A percentile compares a stretch with the other conserved stretches of the same genome.
Conservation (phyloP, 2,113 vertebrate species). For the Campylorhamphus procurvoides region DNA sequence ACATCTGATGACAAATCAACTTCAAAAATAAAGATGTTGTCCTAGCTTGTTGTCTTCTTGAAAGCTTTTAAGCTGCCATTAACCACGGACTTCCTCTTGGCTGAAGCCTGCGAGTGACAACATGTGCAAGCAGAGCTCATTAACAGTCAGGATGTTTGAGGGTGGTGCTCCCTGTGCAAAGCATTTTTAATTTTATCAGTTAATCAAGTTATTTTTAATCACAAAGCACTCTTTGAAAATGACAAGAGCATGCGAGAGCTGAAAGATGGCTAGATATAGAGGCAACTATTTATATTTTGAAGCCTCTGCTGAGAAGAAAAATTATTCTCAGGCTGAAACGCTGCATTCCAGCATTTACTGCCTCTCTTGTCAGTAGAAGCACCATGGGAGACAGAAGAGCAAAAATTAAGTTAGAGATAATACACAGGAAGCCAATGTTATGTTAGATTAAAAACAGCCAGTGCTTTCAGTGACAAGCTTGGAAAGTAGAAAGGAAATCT, state of each 20-base stretch:
- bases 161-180: not conserved
- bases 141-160: constrained; percentile 46
- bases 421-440: constrained; percentile 49
- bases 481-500: constrained; percentile 32
- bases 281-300: constrained; percentile 27
- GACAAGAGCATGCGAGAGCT: not conserved
- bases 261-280: not conserved
- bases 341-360: not conserved
- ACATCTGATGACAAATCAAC: not conserved
- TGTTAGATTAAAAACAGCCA: constrained; percentile 39
- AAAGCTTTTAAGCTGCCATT: constrained; percentile 1
- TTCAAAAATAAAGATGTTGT: not conserved
- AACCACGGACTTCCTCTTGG: constrained; percentile 41
- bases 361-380: constrained; percentile 9
- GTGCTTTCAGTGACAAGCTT: constrained; percentile 9
- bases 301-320: constrained; percentile 13
- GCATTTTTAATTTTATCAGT: constrained; percentile 54
- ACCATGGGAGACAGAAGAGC: not conserved
- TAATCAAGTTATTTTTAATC: constrained; percentile 57
- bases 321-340: constrained; percentile 5
- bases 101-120: constrained; percentile 11
- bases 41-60: not conserved
- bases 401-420: constrained; percentile 44
- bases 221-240: constrained; percentile 6
- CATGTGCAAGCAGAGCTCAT: not conserved